phyloP scores from a whole-genome alignment of 2,113 vertebrate species.

The Trinectes maculatus region DNA sequence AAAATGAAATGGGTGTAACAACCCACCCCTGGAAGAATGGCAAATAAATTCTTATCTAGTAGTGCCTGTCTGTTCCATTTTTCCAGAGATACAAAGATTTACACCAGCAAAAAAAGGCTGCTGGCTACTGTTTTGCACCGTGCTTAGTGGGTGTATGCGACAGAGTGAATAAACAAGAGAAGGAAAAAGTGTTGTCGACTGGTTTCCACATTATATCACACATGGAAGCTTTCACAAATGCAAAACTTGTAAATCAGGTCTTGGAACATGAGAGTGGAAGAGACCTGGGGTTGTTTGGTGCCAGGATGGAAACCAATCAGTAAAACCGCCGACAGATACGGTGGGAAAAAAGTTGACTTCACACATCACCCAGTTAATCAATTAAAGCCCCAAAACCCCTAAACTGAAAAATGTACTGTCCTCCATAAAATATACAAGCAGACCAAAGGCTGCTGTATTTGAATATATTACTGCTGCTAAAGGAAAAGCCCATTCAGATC shows the following conservation, averaged over 20 bases:
- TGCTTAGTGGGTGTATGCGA: not conserved
- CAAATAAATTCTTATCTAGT: slow-evolving; percentile 57
- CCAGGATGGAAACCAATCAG: slow-evolving; percentile 27
- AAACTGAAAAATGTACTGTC: not conserved
- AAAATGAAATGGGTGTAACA: slow-evolving; percentile 59
- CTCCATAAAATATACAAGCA: not conserved
- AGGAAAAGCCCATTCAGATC: not conserved
- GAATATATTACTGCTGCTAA: not conserved
- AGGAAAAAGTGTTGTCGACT: slow-evolving; percentile 34
- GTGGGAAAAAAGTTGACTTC: slow-evolving; percentile 5
- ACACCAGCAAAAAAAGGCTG: slow-evolving; percentile 59
- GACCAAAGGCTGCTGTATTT: not conserved
- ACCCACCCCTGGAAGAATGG: slow-evolving; percentile 29
- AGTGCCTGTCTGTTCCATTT: slow-evolving; percentile 54
- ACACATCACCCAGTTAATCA: not conserved
- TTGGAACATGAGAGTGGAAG: slow-evolving; percentile 29
- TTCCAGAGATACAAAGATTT: slow-evolving; percentile 50
- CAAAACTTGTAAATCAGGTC: slow-evolving; percentile 40
- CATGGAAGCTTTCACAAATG: slow-evolving; percentile 30
- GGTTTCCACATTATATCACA: slow-evolving; percentile 36
- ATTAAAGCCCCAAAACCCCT: not conserved
- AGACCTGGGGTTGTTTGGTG: slow-evolving; percentile 44
- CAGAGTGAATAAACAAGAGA: slow-evolving; percentile 21
- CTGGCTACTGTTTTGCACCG: slow-evolving; percentile 42
- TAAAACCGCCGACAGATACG: not conserved